Evolutionary conservation across 2,113 vertebrate genomes (phyloP).

Genomic region (Mustela lutreola): DNA sequence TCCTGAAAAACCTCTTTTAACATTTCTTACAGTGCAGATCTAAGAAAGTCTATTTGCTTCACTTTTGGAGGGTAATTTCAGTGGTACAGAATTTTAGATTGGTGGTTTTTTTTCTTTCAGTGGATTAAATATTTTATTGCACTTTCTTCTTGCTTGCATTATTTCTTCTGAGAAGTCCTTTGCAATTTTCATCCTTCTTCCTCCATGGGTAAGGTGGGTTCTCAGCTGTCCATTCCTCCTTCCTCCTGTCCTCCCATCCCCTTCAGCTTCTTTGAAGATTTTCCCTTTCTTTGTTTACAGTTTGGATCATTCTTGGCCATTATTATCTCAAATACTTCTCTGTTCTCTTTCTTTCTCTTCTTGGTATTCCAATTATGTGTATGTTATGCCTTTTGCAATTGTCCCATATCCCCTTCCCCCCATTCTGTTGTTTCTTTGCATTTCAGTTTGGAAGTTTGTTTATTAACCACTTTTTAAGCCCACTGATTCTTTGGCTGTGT

Average conservation of each 20-base stretch:
- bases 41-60: not conserved
- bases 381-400: not conserved
- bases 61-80: conserved; percentile 36
- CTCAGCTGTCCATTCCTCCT: not conserved
- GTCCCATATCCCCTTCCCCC: not conserved
- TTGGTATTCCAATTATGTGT: not conserved
- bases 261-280: not conserved
- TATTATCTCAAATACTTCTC: not conserved
- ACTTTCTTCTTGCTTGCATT: not conserved
- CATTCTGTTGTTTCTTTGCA: not conserved
- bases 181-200: not conserved
- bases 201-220: not conserved
- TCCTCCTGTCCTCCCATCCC: not conserved
- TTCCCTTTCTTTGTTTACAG: not conserved
- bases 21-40: not conserved
- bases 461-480: not conserved
- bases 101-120: not conserved
- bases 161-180: not conserved
- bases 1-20: not conserved
- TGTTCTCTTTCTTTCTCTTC: not conserved
- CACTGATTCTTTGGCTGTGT: not conserved
- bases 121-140: conserved; percentile 26
- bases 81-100: conserved; percentile 25
- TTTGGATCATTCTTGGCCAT: not conserved
- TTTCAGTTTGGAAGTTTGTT: not conserved